Percentiles rank a stretch among this genome's conserved stretches.
Evolutionary conservation across 2,888 invertebrate species (phyloP).

Genomic region (Nasonia oneida): DNA sequence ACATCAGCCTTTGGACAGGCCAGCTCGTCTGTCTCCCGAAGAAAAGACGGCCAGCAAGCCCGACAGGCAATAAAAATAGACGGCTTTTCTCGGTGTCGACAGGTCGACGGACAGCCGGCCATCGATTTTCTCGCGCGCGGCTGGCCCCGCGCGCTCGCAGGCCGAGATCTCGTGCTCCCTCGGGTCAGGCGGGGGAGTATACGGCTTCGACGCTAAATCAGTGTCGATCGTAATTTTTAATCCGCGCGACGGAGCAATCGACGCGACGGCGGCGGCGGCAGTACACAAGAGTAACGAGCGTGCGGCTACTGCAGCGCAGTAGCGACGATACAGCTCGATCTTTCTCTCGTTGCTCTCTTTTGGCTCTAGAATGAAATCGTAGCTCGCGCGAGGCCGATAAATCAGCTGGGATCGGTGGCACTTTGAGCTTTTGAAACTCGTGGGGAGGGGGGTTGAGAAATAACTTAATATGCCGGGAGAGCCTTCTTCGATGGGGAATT

Average conservation of each 20-base stretch:
- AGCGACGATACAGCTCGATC: constrained; percentile 32
- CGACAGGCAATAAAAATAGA: constrained; percentile 55
- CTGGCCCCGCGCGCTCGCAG: neutral
- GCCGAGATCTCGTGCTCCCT: neutral
- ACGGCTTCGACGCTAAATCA: constrained; percentile 68
- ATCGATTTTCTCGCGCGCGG: constrained; percentile 54
- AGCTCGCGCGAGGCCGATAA: constrained; percentile 32
- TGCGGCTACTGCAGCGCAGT: constrained; percentile 50
- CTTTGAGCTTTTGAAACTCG: constrained; percentile 4
- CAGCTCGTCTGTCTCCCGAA: neutral
- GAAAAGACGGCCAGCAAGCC: neutral
- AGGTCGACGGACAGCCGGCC: constrained; percentile 38
- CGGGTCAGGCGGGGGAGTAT: neutral
- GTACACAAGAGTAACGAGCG: constrained; percentile 71
- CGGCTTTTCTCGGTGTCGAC: constrained; percentile 59
- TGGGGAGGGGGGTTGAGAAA: neutral
- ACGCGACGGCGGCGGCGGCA: constrained; percentile 64
- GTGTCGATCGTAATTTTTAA: constrained; percentile 74
- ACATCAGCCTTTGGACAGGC: neutral
- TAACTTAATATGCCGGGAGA: neutral
- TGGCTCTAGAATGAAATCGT: constrained; percentile 36
- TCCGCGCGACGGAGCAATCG: constrained; percentile 67
- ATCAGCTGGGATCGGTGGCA: constrained; percentile 25
- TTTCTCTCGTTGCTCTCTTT: constrained; percentile 3
- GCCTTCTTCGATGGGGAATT: neutral